phyloP scores from a whole-genome alignment of 2,113 vertebrate genomes.

The Brevimyrus niger region DNA sequence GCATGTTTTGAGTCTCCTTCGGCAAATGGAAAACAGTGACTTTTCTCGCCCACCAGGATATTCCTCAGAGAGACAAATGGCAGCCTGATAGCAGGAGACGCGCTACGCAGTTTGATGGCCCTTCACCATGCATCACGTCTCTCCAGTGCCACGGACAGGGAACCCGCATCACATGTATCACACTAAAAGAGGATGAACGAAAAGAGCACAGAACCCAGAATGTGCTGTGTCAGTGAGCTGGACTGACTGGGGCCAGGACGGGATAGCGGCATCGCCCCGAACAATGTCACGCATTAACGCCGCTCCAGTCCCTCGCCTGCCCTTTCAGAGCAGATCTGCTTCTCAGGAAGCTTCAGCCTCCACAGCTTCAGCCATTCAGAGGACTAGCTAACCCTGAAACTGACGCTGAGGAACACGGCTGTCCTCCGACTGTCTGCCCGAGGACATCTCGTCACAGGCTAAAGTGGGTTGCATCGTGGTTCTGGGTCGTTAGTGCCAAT shows the following conservation, averaged over 20 bases:
- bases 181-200: background rate
- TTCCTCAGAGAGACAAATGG: slow-evolving; percentile 39
- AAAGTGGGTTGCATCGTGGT: background rate
- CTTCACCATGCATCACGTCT: slow-evolving; percentile 52
- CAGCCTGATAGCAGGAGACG: slow-evolving; percentile 32
- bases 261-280: background rate
- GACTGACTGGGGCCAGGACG: background rate
- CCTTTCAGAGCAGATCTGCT: background rate
- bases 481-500: background rate
- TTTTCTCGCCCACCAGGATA: slow-evolving; percentile 10
- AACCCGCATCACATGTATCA: background rate
- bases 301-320: background rate
- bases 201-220: background rate
- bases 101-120: slow-evolving; percentile 11
- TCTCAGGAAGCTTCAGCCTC: background rate
- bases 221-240: background rate
- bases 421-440: background rate
- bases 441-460: background rate
- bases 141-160: background rate
- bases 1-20: slow-evolving; percentile 21
- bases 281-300: background rate
- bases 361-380: background rate
- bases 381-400: background rate
- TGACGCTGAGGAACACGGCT: background rate
- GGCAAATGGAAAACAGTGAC: slow-evolving; percentile 6